Evolutionary conservation across 64 coral and sea anemone genomes (phyloP).

Genomic region (Actinia equina): DNA sequence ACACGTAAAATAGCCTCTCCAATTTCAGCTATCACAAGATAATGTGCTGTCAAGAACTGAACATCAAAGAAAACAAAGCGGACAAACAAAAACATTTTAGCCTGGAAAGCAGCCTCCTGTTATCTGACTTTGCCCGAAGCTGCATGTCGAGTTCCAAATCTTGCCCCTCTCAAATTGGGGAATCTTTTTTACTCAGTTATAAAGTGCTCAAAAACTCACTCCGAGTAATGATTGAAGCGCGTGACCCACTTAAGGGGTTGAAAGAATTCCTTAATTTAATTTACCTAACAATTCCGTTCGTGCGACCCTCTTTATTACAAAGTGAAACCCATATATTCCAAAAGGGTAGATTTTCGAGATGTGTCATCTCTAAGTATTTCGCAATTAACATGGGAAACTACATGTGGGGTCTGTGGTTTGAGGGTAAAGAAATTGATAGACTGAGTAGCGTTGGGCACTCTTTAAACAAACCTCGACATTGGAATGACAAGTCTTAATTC

Average conservation of each 20-base stretch:
- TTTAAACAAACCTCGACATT: conserved; percentile 23
- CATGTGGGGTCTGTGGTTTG: conserved; percentile 19
- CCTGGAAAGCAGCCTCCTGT: conserved; percentile 82
- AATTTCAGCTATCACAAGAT: conserved; percentile 87
- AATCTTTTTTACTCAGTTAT: conserved; percentile 4
- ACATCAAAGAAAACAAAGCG: conserved; percentile 97
- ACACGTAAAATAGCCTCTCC: conserved; percentile 96
- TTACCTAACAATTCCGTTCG: conserved; percentile 58
- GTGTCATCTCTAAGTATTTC: conserved; percentile 24
- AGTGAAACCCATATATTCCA: neutral
- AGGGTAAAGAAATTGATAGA: conserved; percentile 1
- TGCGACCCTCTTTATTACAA: conserved; percentile 23
- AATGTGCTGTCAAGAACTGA: conserved; percentile 96
- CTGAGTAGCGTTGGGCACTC: conserved; percentile 10
- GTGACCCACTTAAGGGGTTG: conserved; percentile 97
- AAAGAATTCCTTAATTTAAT: conserved; percentile 99
- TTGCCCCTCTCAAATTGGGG: neutral
- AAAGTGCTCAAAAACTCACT: conserved; percentile 65
- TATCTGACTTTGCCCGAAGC: conserved; percentile 50
- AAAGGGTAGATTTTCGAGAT: conserved; percentile 27
- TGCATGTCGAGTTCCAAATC: conserved; percentile 4
- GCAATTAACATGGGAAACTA: conserved; percentile 31
- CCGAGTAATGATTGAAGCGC: conserved; percentile 80
- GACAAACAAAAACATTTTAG: conserved; percentile 99
- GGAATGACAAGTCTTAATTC: conserved; percentile 7